Percentiles rank a stretch among this genome's conserved stretches.
phyloP scores from a whole-genome alignment of 2,113 vertebrate genomes.

The Callospermophilus lateralis region DNA sequence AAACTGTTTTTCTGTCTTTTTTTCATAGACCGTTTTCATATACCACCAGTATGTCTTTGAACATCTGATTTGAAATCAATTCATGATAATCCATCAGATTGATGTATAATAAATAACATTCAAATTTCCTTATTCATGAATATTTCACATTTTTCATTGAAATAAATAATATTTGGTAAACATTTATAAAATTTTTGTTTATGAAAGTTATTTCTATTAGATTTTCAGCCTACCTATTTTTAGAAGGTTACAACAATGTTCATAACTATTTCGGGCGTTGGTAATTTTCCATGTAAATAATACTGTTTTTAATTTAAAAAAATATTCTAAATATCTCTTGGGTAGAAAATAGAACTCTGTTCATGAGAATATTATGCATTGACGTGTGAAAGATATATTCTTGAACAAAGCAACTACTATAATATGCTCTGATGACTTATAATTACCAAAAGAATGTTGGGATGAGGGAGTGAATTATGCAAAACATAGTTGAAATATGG shows the following conservation, averaged over 20 bases:
- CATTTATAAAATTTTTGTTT: not conserved
- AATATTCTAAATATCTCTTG: not conserved
- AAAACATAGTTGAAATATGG: not conserved
- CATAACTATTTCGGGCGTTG: not conserved
- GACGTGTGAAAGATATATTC: not conserved
- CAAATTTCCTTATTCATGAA: not conserved
- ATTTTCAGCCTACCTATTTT: not conserved
- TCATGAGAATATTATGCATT: not conserved
- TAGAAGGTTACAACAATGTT: not conserved
- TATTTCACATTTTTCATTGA: not conserved
- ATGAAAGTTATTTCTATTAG: not conserved
- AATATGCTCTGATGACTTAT: not conserved
- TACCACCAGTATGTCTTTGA: not conserved
- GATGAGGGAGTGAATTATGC: not conserved
- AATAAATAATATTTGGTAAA: not conserved
- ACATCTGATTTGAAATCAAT: not conserved
- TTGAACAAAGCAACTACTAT: not conserved
- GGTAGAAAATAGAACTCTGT: not conserved
- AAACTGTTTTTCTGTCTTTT: not conserved
- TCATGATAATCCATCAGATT: not conserved
- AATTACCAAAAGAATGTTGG: not conserved
- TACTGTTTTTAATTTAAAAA: not conserved
- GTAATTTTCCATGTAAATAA: not conserved
- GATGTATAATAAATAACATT: not conserved
- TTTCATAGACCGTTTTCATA: not conserved